These are phyloP conservation scores for Crotalus tigris DNA, from an alignment of 2,113 vertebrate genomes.

Conservation along the genomic window DNA sequence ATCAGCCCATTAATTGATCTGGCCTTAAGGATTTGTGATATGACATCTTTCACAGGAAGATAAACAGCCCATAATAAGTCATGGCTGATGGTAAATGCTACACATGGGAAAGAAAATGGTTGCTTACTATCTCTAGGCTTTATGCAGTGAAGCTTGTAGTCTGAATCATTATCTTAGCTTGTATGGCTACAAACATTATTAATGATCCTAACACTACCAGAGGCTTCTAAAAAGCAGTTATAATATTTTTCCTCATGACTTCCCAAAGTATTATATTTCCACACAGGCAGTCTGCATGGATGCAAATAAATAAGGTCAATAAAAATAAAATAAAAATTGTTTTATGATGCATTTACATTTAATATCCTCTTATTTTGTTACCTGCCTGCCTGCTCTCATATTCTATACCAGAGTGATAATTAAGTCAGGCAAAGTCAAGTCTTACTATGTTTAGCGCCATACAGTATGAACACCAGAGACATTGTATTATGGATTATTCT, in stretches of 20 bases:
- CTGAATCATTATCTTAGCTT: slow-evolving; percentile 28
- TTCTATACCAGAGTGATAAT: slow-evolving; percentile 3
- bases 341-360: slow-evolving; percentile 24
- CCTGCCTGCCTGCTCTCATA: not conserved
- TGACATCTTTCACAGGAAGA: slow-evolving; percentile 29
- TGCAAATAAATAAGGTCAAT: not conserved
- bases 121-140: not conserved
- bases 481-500: not conserved
- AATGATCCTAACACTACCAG: slow-evolving; percentile 21
- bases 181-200: slow-evolving; percentile 40
- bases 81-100: slow-evolving; percentile 16
- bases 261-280: slow-evolving; percentile 21
- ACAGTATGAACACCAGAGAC: not conserved
- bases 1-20: slow-evolving; percentile 7
- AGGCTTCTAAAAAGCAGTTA: slow-evolving; percentile 24
- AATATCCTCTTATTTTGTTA: slow-evolving; percentile 20
- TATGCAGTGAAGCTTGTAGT: slow-evolving; percentile 28
- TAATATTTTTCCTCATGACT: slow-evolving; percentile 18
- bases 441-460: not conserved
- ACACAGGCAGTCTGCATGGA: not conserved
- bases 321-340: slow-evolving; percentile 1
- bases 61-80: slow-evolving; percentile 12
- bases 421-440: not conserved
- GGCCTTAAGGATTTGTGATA: not conserved
- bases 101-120: slow-evolving; percentile 17